Percentiles rank a stretch among this genome's conserved stretches.
phyloP scores from a whole-genome alignment of 2,113 vertebrate species.

The Thermophis baileyi region DNA sequence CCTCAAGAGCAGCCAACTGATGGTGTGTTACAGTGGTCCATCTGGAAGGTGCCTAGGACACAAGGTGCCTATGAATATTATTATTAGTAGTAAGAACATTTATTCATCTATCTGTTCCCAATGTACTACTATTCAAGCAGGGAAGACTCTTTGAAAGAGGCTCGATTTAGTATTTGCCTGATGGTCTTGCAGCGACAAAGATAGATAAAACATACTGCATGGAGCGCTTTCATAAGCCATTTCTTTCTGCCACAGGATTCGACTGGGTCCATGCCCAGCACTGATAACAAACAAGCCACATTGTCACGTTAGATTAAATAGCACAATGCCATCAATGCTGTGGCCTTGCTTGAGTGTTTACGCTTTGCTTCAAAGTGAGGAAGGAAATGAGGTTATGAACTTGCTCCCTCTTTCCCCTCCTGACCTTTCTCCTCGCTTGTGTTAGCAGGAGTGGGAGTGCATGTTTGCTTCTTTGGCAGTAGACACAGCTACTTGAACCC shows the following conservation, averaged over 20 bases:
- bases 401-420: neutral
- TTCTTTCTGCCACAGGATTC: neutral
- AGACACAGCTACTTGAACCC: neutral
- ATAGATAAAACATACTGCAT: neutral
- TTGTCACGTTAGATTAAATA: constrained; percentile 13
- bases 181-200: neutral
- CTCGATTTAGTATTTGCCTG: neutral
- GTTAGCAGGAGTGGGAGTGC: neutral
- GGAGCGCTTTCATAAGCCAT: neutral
- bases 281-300: neutral
- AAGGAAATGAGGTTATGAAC: constrained; percentile 20
- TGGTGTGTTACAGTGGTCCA: neutral
- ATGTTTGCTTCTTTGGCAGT: neutral
- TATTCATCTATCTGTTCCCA: neutral
- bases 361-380: neutral
- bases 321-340: neutral
- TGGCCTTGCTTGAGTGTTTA: constrained; percentile 10
- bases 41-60: neutral
- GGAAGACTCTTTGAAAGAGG: neutral
- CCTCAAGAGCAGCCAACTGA: neutral
- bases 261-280: neutral
- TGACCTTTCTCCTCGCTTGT: constrained; percentile 14
- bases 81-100: neutral
- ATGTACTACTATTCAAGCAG: neutral
- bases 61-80: neutral